phyloP scores from a whole-genome alignment of 1,140 invertebrate genomes.

The Drosophila micromelanica region DNA sequence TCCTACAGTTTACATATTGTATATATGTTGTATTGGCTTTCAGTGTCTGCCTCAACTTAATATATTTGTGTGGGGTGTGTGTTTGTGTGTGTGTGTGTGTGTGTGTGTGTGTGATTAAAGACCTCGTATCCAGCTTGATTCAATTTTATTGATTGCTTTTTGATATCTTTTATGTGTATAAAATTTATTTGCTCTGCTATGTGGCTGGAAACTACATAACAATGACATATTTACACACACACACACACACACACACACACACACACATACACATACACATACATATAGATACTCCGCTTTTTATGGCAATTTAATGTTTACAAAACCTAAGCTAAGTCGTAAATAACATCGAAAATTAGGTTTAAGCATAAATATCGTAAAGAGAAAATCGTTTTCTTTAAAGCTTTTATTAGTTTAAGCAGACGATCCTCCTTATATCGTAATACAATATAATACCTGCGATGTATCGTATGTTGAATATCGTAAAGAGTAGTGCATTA shows the following conservation, averaged over 20 bases:
- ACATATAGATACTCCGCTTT: not conserved
- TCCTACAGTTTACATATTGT: not conserved
- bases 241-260: not conserved
- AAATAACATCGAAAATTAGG: not conserved
- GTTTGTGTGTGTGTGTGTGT: conserved; percentile 2
- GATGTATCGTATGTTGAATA: not conserved
- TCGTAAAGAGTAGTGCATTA: no score
- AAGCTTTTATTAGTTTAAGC: not conserved
- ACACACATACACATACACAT: not conserved
- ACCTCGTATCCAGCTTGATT: not conserved
- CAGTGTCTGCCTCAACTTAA: not conserved
- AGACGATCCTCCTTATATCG: not conserved
- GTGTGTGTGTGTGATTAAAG: not conserved
- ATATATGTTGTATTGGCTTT: conserved; percentile 3
- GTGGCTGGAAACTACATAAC: not conserved
- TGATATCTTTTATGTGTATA: not conserved
- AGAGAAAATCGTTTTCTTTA: no score
- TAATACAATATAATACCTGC: not conserved
- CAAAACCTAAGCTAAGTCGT: not conserved
- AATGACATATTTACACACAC: not conserved
- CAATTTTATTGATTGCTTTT: conserved; percentile 6
- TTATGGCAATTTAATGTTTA: no score
- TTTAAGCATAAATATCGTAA: not conserved
- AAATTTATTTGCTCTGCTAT: not conserved
- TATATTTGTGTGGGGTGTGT: not conserved